Conservation (phyloP, 2,797 vertebrate genomes). For the Etheostoma nigrum region DNA sequence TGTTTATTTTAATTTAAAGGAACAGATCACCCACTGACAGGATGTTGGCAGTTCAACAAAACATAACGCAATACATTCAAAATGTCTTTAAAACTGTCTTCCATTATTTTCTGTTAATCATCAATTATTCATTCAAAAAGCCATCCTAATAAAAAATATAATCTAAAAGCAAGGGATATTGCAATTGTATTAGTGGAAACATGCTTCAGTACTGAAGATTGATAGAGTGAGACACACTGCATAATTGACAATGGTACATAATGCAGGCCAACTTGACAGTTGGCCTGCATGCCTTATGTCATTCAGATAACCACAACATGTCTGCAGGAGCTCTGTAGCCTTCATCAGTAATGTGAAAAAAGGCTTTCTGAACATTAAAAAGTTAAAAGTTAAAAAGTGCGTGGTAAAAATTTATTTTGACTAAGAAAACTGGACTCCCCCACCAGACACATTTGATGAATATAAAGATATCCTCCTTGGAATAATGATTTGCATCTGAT, state of each 20-base stretch:
- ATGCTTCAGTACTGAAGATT: slow-evolving; percentile 21
- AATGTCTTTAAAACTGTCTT: not conserved
- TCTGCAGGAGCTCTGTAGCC: slow-evolving; percentile 9
- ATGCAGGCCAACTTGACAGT: slow-evolving; percentile 49
- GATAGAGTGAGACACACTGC: slow-evolving; percentile 39
- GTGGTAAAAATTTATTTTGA: not conserved
- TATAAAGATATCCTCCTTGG: not conserved
- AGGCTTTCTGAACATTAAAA: not conserved
- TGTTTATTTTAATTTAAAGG: not conserved
- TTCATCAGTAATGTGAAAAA: slow-evolving; percentile 6
- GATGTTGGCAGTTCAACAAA: not conserved
- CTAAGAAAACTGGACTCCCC: not conserved
- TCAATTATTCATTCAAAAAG: not conserved
- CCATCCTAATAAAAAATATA: not conserved
- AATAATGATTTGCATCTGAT: not conserved
- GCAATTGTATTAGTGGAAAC: slow-evolving; percentile 1
- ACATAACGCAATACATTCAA: not conserved
- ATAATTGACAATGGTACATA: slow-evolving; percentile 61
- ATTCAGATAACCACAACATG: slow-evolving; percentile 25
- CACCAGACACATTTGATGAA: not conserved
- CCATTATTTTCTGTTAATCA: not conserved
- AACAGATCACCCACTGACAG: slow-evolving; percentile 15
- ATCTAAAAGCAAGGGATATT: slow-evolving; percentile 1
- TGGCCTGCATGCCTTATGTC: slow-evolving; percentile 43
- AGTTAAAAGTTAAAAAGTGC: no score